A percentile compares a stretch with the other conserved stretches of the same genome.
Conservation (phyloP, 1,140 invertebrate genomes). For the Drosophila guanche region DNA sequence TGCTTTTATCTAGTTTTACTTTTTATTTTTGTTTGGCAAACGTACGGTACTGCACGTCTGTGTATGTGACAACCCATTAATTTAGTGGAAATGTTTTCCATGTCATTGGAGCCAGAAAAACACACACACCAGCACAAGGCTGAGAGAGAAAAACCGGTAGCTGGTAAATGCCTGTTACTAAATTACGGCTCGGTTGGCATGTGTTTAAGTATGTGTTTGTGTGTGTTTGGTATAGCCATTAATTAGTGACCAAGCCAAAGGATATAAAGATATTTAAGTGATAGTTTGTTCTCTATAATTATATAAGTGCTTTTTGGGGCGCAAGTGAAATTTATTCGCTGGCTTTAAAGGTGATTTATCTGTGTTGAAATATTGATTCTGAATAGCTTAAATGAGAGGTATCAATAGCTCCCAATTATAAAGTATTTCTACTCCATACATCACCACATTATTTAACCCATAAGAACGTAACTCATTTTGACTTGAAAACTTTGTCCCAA, state of each 20-base stretch:
- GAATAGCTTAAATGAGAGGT: too few species aligned
- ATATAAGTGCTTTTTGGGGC: constrained; percentile 34
- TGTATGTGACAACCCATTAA: constrained; percentile 49
- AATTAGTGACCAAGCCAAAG: constrained; percentile 27
- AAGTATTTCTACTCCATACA: too few species aligned
- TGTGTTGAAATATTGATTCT: not conserved
- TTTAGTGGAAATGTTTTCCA: constrained; percentile 55
- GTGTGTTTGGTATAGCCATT: constrained; percentile 16
- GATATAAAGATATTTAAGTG: constrained; percentile 31
- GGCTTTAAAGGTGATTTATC: not conserved
- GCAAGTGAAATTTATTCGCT: constrained; percentile 9
- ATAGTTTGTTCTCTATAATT: constrained; percentile 26
- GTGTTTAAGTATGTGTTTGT: constrained; percentile 10
- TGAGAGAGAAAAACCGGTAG: constrained; percentile 6
- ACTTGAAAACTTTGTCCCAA: too few species aligned
- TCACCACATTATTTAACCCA: too few species aligned
- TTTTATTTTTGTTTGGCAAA: constrained; percentile 8
- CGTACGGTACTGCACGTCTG: constrained; percentile 13
- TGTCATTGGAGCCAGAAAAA: constrained; percentile 37
- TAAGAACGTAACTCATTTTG: too few species aligned
- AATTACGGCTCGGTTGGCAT: constrained; percentile 9
- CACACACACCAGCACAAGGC: not conserved
- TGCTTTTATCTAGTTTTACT: constrained; percentile 62
- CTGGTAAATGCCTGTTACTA: constrained; percentile 34
- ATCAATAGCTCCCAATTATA: too few species aligned